Evolutionary conservation across 2,113 vertebrate genomes (phyloP), one percentile per base, ranked within the genome.

Genomic region (Bubalus kerabau): DNA sequence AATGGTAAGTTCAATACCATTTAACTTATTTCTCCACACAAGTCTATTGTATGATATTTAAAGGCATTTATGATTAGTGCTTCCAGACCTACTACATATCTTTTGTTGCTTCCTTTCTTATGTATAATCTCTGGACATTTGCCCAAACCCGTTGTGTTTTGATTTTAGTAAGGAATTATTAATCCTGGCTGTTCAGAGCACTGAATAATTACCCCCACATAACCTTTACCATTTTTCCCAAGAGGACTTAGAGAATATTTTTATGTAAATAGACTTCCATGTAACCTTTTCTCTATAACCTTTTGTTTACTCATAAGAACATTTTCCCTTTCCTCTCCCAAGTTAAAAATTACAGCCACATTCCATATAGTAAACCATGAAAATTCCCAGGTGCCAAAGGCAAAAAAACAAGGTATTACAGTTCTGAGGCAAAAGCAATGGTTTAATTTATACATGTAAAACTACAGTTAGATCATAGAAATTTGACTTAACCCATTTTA

Each of bases 181-280:
- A 82, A 86, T 21, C 59, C 74, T 91, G 12, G 16, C 6, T 88
- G 6, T 81, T 30, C 54, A 88, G 56, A 67, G 19, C 91, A 24
- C 74, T 57, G 46, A 60, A 26, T 43, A 84, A 84, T 48, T 15
- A 40, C 24, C 30, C 56, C 52, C 36, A 96, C 95, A 80, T 90
- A 85, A 60, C 36, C 40, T 46, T 96, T 50, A 96, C 84, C 59
- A 56, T 95, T 96, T 97, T 95, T 36, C 76, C 60, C 89, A 60
- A 60, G 82, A 94, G 67, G 48, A 10, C 14, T 94, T 93, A 30
- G 11, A 40, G 36, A n/a, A 36, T 86, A 57, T 87, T 93, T 97
- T 94, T 95, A 92, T 87, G 78, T 71, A 91, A 96, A 95, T 71
- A 78, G 0, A 15, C 89, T 91, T 91, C n/a, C 48, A 28, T 7